Evolutionary conservation across 1,140 invertebrate genomes (phyloP), one percentile per base, ranked within the genome.

Genomic region (Solenopsis fugax): DNA sequence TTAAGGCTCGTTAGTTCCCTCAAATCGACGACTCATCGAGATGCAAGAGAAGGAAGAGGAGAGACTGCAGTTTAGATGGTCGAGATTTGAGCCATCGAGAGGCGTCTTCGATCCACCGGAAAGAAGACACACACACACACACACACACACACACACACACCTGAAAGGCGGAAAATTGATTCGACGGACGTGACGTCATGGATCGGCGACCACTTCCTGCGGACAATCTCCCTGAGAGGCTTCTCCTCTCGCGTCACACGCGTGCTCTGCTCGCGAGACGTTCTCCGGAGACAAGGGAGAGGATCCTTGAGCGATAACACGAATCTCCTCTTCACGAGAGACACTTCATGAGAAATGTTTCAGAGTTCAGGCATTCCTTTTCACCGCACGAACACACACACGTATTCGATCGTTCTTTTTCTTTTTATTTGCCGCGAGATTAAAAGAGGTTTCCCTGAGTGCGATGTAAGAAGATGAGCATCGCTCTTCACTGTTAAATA

Each of bases 181-280:
- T 86, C 77, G 87, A 58, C 90, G 90, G 90, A 91, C 91, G 86
- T 91, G 88, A 91, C 77, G 88, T 91, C 86, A 91, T 52, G 88
- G 88, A 91, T 88, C 69, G 90, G 78, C 88, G 85, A 80, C n/a
- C 71, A 65, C 80, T 91, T 91, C 90, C 90, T 89, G 65, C 34
- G 48, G 54, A 73, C 37, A 72, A 62, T 73, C 62, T 80, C 76
- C 29, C 60, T 64, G 56, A 89, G 84, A 89, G 85, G 65, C 71
- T 77, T 24, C 82, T 54, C 12, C 58, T 21, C 56, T 75, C 52
- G 52, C 54, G 12, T 73, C 65, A 60, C 58, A 12, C 37, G 50
- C 29, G 78, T 18, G 21, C 56, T 81, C 48, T 41, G 13, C 48
- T 69, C 64, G 41, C 29, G 48, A 81, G 77, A 10, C 48, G 48